These are phyloP conservation scores for Atherinomorus stipes DNA, from an alignment of 2,113 vertebrate genomes.

Conservation along the genomic window DNA sequence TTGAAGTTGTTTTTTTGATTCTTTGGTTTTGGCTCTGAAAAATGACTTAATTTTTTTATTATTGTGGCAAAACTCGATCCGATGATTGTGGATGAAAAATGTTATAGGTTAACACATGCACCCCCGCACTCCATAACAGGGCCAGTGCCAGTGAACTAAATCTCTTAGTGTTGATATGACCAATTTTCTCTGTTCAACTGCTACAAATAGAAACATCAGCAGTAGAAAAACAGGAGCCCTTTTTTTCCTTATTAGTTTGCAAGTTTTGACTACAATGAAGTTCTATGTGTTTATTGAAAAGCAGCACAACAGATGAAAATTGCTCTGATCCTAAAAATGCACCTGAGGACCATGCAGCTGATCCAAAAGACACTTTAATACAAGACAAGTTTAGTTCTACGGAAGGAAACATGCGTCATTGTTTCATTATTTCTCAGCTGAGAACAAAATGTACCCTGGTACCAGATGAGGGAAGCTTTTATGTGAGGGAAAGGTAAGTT, in stretches of 20 bases:
- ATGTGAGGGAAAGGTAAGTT: neutral
- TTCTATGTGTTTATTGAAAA: neutral
- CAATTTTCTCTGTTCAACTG: neutral
- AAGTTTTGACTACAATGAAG: neutral
- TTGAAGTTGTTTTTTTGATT: conserved; percentile 31
- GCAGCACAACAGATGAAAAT: neutral
- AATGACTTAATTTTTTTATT: conserved; percentile 18
- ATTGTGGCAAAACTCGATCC: conserved; percentile 29
- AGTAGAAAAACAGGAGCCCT: neutral
- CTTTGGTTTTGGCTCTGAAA: conserved; percentile 21
- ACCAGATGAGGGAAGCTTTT: neutral
- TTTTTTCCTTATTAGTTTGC: neutral
- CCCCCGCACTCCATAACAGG: conserved; percentile 20
- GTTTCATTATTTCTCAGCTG: neutral
- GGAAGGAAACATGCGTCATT: neutral
- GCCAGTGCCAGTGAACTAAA: neutral
- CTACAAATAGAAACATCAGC: neutral
- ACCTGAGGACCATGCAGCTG: neutral
- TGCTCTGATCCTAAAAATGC: neutral
- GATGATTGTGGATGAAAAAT: conserved; percentile 32
- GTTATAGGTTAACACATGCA: conserved; percentile 6
- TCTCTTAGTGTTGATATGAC: neutral
- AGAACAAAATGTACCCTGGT: neutral
- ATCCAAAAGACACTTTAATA: neutral
- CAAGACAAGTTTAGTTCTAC: no score